phyloP scores from a whole-genome alignment of 2,888 invertebrate genomes.

The Agelastica alni region DNA sequence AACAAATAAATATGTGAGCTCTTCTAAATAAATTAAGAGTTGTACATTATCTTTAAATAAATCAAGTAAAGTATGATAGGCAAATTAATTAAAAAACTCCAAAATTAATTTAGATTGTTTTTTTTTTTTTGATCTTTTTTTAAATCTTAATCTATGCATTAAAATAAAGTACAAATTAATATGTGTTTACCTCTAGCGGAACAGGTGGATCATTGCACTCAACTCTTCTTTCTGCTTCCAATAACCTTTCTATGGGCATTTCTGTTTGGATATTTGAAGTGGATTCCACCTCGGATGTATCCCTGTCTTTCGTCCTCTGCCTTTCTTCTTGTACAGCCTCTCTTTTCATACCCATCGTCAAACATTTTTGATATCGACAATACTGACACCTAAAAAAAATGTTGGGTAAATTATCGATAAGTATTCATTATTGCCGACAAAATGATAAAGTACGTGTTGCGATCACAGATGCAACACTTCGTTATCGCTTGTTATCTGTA shows the following conservation, averaged over 20 bases:
- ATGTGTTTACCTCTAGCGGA: constrained; percentile 61
- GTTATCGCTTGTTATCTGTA: too few species aligned
- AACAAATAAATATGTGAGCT: too few species aligned
- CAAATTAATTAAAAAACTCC: too few species aligned
- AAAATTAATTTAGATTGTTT: too few species aligned
- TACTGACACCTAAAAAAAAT: constrained; percentile 78
- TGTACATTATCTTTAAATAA: too few species aligned
- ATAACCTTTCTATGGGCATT: constrained; percentile 89
- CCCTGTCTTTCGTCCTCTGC: constrained; percentile 78
- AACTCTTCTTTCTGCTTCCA: constrained; percentile 85
- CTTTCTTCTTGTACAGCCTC: constrained; percentile 94
- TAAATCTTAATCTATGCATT: too few species aligned
- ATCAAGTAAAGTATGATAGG: too few species aligned
- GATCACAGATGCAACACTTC: too few species aligned
- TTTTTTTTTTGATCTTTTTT: too few species aligned
- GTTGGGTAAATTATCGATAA: background rate
- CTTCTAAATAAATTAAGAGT: too few species aligned
- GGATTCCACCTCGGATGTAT: constrained; percentile 79
- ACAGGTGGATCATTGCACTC: constrained; percentile 65
- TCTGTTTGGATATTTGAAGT: constrained; percentile 75
- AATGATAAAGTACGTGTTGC: too few species aligned
- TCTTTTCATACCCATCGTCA: constrained; percentile 95
- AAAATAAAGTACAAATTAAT: too few species aligned
- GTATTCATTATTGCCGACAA: background rate
- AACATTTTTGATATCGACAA: constrained; percentile 97